Evolutionary conservation across 1,140 invertebrate genomes (phyloP), one percentile per base, ranked within the genome.

Genomic region (Saxidomus purpurata): DNA sequence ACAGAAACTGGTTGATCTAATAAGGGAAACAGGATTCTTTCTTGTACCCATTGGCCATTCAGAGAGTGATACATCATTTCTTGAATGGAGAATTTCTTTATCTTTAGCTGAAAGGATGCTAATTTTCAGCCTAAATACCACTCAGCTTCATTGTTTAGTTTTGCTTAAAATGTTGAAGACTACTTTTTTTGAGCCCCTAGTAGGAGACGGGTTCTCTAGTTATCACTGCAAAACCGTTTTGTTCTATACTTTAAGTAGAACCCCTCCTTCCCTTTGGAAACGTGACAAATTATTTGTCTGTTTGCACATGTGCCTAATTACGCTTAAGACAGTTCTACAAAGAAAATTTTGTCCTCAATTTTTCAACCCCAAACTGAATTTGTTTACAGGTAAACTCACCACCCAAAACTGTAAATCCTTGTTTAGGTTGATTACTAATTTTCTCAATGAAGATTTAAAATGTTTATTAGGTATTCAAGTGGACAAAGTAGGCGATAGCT

Each of bases 131-230:
- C 63, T 82, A 9, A 63, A 82, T 61, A 61, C 38, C n/a, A 82
- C 59, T n/a, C 55, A 63, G 40, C 13, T 82, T 22, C 61, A 52
- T 40, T 61, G 28, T 43, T 63, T 59, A 19, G 36, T 82, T 28
- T 22, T 63, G 25, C 55, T 82, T n/a, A 82, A 82, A 31, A 59
- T 82, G 59, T 19, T 82, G 19, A 82, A 61, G 38, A 82, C 61
- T 43, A 31, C 25, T 22, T 82, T 63, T 31, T 38, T 82, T 63
- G 43, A 52, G 13, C 52, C 52, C 22, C 11, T 63, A 22, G 55
- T 63, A 17, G 80, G 80, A 22, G 59, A 67, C 40, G 19, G 0
- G 0, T 40, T 82, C 25, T 38, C 80, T 6, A 63, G 52, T 22
- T 82, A 59, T 63, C 80, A 82, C 40, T 82, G 59, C 36, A 82